Evolutionary conservation across 2,888 invertebrate genomes (phyloP), one percentile per base, ranked within the genome.

Genomic region (Octodonta nipae): DNA sequence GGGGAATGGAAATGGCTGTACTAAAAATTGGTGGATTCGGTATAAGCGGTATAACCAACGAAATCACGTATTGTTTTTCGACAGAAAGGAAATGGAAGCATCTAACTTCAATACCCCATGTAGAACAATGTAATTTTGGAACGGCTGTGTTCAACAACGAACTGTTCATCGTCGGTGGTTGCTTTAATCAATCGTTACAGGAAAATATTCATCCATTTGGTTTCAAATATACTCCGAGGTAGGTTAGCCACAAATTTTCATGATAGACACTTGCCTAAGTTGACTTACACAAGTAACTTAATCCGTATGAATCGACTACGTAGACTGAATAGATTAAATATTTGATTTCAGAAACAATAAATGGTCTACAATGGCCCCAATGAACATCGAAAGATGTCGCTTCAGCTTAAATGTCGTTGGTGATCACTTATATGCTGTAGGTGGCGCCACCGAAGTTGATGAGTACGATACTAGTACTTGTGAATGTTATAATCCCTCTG

Each of bases 131-230:
- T 52, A 78, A 78, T 53, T 79, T 75, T 56, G 79, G 79, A 2
- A 71, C 75, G 5, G 71, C 75, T 5, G 77, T 78, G 1, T 58
- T 75, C 6, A 69, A 74, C 38, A 80, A 80, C 50, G 70, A 75
- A 46, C 60, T 80, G 8, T 80, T 73, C 48, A 70, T 79, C 3
- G 70, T 78, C 8, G 80, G 79, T 8, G 80, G 79, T 1, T 78
- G 78, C 43, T 79, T 77, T 49, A 77, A 78, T 55, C 74, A 75
- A 29, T 69, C 67, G 15, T 55, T 77, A 31, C 66, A 72, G 55
- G 79, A 80, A 58, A 73, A 76, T 45, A 73, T 78, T 32, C 79
- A 79, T 60, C 76, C 78, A 0, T 79, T 77, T 53, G 78, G 78
- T 0, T 79, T 79, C 52, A 68, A 72, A 36, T 62, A 56, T 38